Conservation (phyloP, 2,797 vertebrate species). For the Numenius phaeopus region DNA sequence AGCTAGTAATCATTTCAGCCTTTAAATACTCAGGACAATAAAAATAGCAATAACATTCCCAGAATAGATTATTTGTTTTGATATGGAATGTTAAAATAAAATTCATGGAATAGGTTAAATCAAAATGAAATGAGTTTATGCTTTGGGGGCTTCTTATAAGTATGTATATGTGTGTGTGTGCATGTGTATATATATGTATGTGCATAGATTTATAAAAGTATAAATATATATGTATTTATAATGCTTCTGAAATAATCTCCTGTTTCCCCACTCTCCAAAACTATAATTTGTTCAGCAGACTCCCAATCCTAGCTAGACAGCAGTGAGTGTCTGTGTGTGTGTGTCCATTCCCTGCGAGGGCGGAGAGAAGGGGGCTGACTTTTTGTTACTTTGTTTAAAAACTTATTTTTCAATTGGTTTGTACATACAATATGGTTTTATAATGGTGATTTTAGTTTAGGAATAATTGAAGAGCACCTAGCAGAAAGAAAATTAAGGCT, state of each 20-base stretch:
- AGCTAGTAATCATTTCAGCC: neutral
- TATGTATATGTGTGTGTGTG: neutral
- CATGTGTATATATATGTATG: neutral
- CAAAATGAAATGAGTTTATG: slow-evolving; percentile 16
- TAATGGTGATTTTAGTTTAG: neutral
- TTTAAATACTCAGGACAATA: neutral
- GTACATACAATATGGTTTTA: neutral
- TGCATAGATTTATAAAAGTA: neutral
- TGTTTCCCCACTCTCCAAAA: neutral
- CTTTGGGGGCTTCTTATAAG: neutral
- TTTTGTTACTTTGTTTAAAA: neutral
- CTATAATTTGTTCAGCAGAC: neutral
- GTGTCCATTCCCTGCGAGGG: neutral
- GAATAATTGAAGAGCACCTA: neutral
- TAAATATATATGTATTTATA: neutral
- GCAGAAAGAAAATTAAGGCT: neutral
- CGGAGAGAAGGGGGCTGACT: neutral
- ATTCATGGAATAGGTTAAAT: neutral
- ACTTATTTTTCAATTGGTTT: neutral
- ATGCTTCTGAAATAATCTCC: neutral
- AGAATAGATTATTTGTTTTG: slow-evolving; percentile 32
- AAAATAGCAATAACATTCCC: neutral
- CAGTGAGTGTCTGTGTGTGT: neutral
- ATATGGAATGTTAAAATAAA: slow-evolving; percentile 15
- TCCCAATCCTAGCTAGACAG: neutral